phyloP scores from a whole-genome alignment of 2,113 vertebrate genomes.

The Atractosteus spatula region DNA sequence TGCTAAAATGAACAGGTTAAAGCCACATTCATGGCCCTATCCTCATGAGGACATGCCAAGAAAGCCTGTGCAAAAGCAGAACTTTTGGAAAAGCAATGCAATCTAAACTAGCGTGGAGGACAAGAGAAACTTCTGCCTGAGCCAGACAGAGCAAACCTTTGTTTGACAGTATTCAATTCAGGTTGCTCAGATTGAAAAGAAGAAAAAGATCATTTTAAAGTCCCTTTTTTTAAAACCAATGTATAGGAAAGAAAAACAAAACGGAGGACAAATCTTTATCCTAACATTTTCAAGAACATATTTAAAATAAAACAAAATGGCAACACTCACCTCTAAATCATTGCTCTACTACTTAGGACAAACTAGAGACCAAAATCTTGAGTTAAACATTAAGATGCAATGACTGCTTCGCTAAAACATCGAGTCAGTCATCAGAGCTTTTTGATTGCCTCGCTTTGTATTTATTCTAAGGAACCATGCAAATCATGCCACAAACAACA shows the following conservation, averaged over 20 bases:
- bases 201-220: conserved; percentile 46
- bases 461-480: conserved; percentile 57
- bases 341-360: conserved; percentile 55
- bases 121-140: conserved; percentile 49
- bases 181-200: conserved; percentile 71
- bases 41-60: conserved; percentile 62
- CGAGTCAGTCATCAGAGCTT: conserved; percentile 65
- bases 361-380: conserved; percentile 43
- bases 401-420: conserved; percentile 30
- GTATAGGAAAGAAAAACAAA: conserved; percentile 58
- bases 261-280: conserved; percentile 61
- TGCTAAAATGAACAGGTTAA: conserved; percentile 31
- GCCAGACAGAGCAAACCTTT: conserved; percentile 46
- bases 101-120: conserved; percentile 63
- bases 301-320: conserved; percentile 53
- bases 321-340: conserved; percentile 67
- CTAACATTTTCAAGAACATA: conserved; percentile 67
- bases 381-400: conserved; percentile 37
- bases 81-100: conserved; percentile 47
- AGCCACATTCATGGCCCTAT: conserved; percentile 55
- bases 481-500: conserved; percentile 27
- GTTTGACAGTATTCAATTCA: conserved; percentile 79
- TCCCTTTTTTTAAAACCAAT: conserved; percentile 70
- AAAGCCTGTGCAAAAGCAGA: conserved; percentile 26
- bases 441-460: conserved; percentile 68